Conservation (phyloP, 1,140 invertebrate genomes). For the Homalodisca vitripennis region DNA sequence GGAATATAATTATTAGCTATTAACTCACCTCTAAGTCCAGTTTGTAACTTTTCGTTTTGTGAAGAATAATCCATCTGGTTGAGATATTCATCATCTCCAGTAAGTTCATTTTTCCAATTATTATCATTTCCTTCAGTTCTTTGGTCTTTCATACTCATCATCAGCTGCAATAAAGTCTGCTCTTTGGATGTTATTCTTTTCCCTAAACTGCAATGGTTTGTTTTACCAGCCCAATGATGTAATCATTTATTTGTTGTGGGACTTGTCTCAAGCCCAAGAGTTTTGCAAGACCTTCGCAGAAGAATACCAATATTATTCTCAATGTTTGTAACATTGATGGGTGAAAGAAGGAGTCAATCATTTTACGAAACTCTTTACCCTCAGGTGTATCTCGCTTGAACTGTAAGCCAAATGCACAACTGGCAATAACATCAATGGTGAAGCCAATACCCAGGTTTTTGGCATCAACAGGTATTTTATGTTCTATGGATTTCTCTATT, state of each 20-base stretch:
- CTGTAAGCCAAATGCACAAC: too few species aligned
- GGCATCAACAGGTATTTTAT: slow-evolving; percentile 46
- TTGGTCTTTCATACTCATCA: too few species aligned
- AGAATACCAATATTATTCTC: background rate
- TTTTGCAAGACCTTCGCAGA: background rate
- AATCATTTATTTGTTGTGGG: background rate
- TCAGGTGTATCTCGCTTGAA: background rate
- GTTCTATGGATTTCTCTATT: slow-evolving; percentile 44
- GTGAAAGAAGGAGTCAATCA: slow-evolving; percentile 19
- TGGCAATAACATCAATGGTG: slow-evolving; percentile 45
- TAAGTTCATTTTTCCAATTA: too few species aligned
- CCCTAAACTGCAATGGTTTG: background rate
- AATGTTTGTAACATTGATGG: slow-evolving; percentile 2
- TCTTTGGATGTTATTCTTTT: too few species aligned
- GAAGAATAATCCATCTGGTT: too few species aligned
- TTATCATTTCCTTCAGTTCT: too few species aligned
- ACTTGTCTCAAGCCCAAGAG: too few species aligned
- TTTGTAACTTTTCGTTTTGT: too few species aligned
- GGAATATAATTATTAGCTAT: too few species aligned
- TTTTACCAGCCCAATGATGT: background rate
- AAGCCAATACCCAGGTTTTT: slow-evolving; percentile 43
- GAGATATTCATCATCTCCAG: too few species aligned
- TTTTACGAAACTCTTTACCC: slow-evolving; percentile 1
- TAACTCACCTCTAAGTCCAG: too few species aligned
- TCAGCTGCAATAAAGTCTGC: too few species aligned